Conservation (phyloP, 2,888 invertebrate species). For the Stenoptilia bipunctidactyla region DNA sequence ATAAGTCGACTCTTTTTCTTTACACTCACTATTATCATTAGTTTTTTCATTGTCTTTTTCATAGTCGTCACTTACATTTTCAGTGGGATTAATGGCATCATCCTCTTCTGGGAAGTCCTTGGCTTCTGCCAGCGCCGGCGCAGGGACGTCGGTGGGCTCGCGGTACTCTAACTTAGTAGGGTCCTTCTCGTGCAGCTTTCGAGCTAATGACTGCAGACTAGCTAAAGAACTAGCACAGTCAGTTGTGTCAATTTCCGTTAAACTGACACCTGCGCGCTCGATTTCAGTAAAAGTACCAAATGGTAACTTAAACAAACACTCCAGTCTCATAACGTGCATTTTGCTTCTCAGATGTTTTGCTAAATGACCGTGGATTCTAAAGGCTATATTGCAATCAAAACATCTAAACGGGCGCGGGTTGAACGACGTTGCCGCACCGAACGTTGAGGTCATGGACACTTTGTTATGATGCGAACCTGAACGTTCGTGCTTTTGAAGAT, state of each 20-base stretch:
- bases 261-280: conserved; percentile 88
- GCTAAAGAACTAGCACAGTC: conserved; percentile 95
- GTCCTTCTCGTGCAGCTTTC: conserved; percentile 85
- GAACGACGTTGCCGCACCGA: conserved; percentile 86
- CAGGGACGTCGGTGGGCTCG: conserved; percentile 50
- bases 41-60: conserved; percentile 63
- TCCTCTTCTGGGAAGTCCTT: conserved; percentile 72
- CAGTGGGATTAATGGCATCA: conserved; percentile 34
- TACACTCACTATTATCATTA: conserved; percentile 49
- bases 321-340: conserved; percentile 94
- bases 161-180: conserved; percentile 80
- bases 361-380: conserved; percentile 95
- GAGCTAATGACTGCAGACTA: conserved; percentile 85
- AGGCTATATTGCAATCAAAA: conserved; percentile 95
- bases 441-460: conserved; percentile 89
- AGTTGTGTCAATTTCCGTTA: conserved; percentile 95
- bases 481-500: conserved; percentile 93
- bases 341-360: conserved; percentile 97
- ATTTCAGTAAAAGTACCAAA: conserved; percentile 95
- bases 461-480: conserved; percentile 94
- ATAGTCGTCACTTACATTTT: conserved; percentile 42
- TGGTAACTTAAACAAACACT: conserved; percentile 92
- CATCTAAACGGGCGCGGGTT: conserved; percentile 98
- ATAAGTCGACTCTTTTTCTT: conserved; percentile 57
- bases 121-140: conserved; percentile 36